Evolutionary conservation across 2,888 invertebrate genomes (phyloP).

Genomic region (Drosophila tripunctata): DNA sequence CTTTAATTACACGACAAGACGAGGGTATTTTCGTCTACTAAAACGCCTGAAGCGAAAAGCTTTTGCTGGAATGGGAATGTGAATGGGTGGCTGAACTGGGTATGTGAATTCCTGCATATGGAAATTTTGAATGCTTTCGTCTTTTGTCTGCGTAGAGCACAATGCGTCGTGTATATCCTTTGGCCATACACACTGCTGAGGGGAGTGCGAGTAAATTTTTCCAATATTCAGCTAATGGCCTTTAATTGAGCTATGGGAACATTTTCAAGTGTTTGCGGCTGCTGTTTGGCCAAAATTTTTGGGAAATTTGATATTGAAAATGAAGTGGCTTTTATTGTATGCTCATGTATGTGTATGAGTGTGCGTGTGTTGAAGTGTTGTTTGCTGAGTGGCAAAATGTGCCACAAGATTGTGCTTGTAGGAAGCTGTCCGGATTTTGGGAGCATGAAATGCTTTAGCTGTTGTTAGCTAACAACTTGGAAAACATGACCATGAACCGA

Average conservation of each 20-base stretch:
- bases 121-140: constrained; percentile 55
- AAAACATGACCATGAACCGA: constrained; percentile 14
- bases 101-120: constrained; percentile 71
- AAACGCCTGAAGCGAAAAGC: constrained; percentile 29
- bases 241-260: constrained; percentile 79
- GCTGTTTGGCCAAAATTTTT: constrained; percentile 56
- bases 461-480: constrained; percentile 15
- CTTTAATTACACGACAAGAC: constrained; percentile 73
- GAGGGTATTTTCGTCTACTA: constrained; percentile 48
- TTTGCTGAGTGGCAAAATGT: constrained; percentile 57
- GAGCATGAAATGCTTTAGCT: constrained; percentile 10
- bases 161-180: constrained; percentile 73
- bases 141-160: constrained; percentile 70
- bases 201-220: constrained; percentile 21
- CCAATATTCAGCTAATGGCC: constrained; percentile 69
- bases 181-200: constrained; percentile 57
- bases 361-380: constrained; percentile 19
- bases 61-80: neutral
- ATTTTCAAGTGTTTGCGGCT: constrained; percentile 78
- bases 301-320: constrained; percentile 71
- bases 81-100: too few species aligned
- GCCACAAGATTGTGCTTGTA: constrained; percentile 27
- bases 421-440: constrained; percentile 3
- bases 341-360: constrained; percentile 9
- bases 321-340: constrained; percentile 58